Percentiles rank a stretch among this genome's conserved stretches.
phyloP scores from a whole-genome alignment of 2,113 vertebrate species.

The Silurus glanis region DNA sequence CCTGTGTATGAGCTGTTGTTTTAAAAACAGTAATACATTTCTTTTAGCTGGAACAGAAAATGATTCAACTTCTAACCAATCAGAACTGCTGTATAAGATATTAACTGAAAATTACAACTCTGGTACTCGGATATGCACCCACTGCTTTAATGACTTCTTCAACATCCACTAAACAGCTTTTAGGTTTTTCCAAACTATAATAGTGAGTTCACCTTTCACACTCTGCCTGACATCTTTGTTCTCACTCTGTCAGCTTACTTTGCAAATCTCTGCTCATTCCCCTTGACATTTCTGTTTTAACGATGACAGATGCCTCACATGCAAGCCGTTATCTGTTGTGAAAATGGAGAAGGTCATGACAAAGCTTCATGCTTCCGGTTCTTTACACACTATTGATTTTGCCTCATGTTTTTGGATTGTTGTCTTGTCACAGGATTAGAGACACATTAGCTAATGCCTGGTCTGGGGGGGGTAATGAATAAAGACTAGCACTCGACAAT shows the following conservation, averaged over 20 bases:
- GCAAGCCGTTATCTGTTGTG: neutral
- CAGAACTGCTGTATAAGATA: neutral
- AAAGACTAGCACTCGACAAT: neutral
- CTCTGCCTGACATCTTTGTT: neutral
- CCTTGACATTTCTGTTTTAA: slow-evolving; percentile 5
- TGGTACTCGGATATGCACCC: neutral
- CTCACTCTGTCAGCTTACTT: neutral
- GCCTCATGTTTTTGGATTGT: neutral
- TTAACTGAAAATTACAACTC: neutral
- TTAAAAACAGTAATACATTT: neutral
- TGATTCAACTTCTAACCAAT: neutral
- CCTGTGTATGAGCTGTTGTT: neutral
- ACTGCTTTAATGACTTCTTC: neutral
- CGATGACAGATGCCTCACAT: neutral
- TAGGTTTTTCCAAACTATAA: neutral
- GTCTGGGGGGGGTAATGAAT: neutral
- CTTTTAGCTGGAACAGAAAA: neutral
- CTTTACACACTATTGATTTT: neutral
- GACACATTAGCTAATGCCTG: neutral
- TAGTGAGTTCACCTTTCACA: neutral
- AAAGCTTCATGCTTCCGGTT: neutral
- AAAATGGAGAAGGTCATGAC: neutral
- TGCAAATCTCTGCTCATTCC: neutral
- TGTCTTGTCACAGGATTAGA: neutral
- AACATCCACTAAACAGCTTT: neutral